phyloP scores from a whole-genome alignment of 2,888 invertebrate species.

The Hypsopygia costalis region DNA sequence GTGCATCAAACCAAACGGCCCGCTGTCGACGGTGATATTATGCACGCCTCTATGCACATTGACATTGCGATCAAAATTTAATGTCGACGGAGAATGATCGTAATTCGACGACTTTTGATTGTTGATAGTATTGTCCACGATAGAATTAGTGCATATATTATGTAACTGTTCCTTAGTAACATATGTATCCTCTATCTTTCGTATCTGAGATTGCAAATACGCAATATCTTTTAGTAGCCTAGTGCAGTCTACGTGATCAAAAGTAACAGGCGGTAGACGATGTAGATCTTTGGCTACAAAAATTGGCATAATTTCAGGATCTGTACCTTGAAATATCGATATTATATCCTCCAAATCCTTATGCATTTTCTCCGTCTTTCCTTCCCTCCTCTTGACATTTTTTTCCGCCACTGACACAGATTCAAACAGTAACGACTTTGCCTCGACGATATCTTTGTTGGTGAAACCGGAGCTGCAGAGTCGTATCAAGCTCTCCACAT shows the following conservation, averaged over 20 bases:
- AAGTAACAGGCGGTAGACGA: constrained; percentile 13
- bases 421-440: not conserved
- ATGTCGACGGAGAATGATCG: too few species aligned
- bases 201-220: not conserved
- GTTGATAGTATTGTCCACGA: too few species aligned
- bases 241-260: constrained; percentile 15
- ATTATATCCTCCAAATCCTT: constrained; percentile 14
- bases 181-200: too few species aligned
- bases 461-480: not conserved
- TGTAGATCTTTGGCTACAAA: constrained; percentile 16
- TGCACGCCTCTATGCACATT: too few species aligned
- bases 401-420: not conserved
- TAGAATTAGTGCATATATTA: too few species aligned
- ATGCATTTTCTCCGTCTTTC: constrained; percentile 2
- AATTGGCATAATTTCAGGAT: constrained; percentile 10
- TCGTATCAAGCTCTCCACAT: not conserved
- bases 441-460: not conserved
- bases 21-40: too few species aligned
- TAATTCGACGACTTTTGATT: too few species aligned
- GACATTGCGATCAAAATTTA: too few species aligned
- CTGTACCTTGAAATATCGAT: constrained; percentile 14
- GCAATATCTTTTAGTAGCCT: constrained; percentile 12
- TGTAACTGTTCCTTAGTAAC: too few species aligned
- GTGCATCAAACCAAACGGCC: too few species aligned
- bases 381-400: constrained; percentile 10